Base-by-base conservation (phyloP, 2,888 invertebrate species). In the Zygogramma bicolorata region DNA sequence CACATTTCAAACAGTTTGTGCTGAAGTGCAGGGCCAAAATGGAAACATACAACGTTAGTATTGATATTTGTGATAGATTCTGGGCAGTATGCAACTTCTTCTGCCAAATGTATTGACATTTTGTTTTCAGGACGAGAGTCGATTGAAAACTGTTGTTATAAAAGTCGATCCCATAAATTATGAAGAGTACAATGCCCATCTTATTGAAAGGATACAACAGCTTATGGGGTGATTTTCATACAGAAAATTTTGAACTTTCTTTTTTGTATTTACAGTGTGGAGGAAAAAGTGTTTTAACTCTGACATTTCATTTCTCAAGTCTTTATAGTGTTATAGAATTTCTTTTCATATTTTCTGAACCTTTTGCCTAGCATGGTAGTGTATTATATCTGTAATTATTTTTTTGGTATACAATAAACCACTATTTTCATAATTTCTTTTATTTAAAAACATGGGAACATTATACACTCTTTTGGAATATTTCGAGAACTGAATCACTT, bases 11-110 rank as follows among this genome's bases (percentile, higher is more conserved):
- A 82, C 91, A 92, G 0, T 96, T 91, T 83, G 89, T 94, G 31
- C 95, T 98, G 85, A 95, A 94, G 86, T 89, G 98, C 79, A 90
- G 97, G 70, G 93, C 95, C 34, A 97, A 96, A 88, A 91, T 95
- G 88, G 99, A 99, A 87, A 93, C 91, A 10, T 99, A 93, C 85
- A 97, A 96, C 85, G 97, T 96, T 88, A 91, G 79, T 38, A 38
- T n/a, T n/a, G n/a, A n/a, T n/a, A n/a, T n/a, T n/a, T n/a, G n/a
- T n/a, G n/a, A n/a, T n/a, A n/a, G n/a, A n/a, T n/a, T n/a, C n/a
- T n/a, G n/a, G n/a, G n/a, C n/a, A n/a, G n/a, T n/a, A n/a, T n/a
- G n/a, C n/a, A n/a, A n/a, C n/a, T n/a, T n/a, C n/a, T n/a, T n/a
- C n/a, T n/a, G n/a, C n/a, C n/a, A n/a, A 61, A 57, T 65, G 34